Evolutionary conservation across 2,888 invertebrate genomes (phyloP).

Genomic region (Empis livida): DNA sequence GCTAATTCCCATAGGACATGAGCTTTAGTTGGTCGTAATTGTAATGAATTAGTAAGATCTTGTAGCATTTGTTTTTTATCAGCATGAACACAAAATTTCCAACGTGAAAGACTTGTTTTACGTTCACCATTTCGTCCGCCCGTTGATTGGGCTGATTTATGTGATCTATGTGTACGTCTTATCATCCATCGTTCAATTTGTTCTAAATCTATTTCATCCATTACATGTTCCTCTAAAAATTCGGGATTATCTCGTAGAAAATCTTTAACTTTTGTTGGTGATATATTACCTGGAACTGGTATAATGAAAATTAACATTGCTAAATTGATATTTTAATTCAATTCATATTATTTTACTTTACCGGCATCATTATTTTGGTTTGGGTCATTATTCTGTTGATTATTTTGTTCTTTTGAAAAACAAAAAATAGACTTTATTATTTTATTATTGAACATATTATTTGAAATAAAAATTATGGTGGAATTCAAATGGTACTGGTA

Average conservation of each 20-base stretch:
- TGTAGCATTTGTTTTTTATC: constrained; percentile 51
- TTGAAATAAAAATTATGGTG: too few relatives aligned
- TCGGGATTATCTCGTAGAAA: constrained; percentile 49
- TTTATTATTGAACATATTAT: too few relatives aligned
- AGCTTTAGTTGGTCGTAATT: constrained; percentile 46
- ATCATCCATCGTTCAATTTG: constrained; percentile 54
- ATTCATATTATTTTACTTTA: too few relatives aligned
- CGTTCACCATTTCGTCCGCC: constrained; percentile 24
- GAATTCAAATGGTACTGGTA: too few relatives aligned
- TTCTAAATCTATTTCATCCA: constrained; percentile 47
- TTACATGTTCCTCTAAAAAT: constrained; percentile 51
- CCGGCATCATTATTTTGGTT: constrained; percentile 11
- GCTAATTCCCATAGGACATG: constrained; percentile 54
- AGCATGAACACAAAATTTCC: constrained; percentile 48
- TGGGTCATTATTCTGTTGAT: constrained; percentile 9
- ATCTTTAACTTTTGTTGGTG: constrained; percentile 34
- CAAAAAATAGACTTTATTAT: too few relatives aligned
- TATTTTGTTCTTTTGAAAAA: constrained; percentile 10
- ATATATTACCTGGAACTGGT: constrained; percentile 4
- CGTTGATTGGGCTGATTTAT: constrained; percentile 26
- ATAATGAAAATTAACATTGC: neutral
- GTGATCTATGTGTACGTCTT: constrained; percentile 40
- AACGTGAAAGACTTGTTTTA: constrained; percentile 42
- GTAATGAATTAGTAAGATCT: constrained; percentile 46
- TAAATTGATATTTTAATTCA: neutral